Conservation (phyloP, 2,888 invertebrate species). For the Tridacna gigas region DNA sequence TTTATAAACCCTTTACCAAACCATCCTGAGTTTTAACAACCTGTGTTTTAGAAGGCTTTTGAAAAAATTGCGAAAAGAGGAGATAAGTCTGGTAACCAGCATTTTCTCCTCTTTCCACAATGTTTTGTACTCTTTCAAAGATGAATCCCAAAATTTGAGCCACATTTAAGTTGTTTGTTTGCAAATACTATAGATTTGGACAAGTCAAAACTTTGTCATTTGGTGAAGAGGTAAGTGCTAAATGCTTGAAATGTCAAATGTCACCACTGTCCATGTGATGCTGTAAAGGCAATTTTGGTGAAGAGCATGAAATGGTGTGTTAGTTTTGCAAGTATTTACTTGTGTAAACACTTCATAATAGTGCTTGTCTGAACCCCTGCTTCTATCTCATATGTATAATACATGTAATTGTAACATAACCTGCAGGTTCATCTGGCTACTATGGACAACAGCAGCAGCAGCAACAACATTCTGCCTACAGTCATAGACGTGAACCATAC, state of each 20-base stretch:
- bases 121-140: background rate
- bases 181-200: background rate
- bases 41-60: background rate
- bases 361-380: too few species aligned
- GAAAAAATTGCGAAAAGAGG: background rate
- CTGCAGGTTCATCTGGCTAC: conserved; percentile 28
- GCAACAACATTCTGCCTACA: conserved; percentile 30
- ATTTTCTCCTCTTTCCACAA: background rate
- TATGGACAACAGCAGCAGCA: conserved; percentile 37
- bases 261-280: too few species aligned
- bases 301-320: too few species aligned
- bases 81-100: background rate
- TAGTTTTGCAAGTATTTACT: too few species aligned
- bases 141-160: background rate
- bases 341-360: too few species aligned
- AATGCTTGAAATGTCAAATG: too few species aligned
- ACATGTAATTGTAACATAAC: too few species aligned
- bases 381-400: too few species aligned
- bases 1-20: background rate
- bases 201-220: too few species aligned
- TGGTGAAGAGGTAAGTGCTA: too few species aligned
- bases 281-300: too few species aligned
- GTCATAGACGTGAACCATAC: conserved; percentile 49
- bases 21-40: background rate
- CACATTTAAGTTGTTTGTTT: background rate